phyloP scores from a whole-genome alignment of 2,888 invertebrate species.

The Eilema depressum region DNA sequence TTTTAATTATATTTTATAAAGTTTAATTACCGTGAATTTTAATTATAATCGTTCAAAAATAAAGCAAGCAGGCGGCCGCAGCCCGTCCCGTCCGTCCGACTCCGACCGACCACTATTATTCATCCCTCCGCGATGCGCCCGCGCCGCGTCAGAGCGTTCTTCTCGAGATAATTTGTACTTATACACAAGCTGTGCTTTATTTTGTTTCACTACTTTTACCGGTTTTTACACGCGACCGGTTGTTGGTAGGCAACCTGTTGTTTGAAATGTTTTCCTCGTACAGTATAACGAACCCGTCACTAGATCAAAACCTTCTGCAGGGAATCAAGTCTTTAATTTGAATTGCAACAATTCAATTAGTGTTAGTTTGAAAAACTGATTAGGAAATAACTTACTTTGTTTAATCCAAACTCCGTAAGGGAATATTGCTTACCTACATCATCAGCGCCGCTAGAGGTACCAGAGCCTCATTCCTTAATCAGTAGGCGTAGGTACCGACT shows the following conservation, averaged over 20 bases:
- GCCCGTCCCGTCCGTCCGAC: background rate
- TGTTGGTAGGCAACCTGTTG: background rate
- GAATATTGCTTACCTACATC: too few species aligned
- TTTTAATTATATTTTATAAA: background rate
- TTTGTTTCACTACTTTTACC: slow-evolving; percentile 13
- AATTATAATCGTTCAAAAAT: slow-evolving; percentile 10
- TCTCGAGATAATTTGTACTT: slow-evolving; percentile 15
- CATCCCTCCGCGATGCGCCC: slow-evolving; percentile 6
- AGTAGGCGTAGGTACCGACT: too few species aligned
- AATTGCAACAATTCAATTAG: background rate
- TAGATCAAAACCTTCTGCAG: background rate
- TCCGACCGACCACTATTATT: slow-evolving; percentile 10
- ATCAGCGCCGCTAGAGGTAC: too few species aligned
- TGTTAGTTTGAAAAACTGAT: background rate
- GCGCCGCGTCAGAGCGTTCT: background rate
- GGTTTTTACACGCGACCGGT: slow-evolving; percentile 15
- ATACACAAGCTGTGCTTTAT: background rate
- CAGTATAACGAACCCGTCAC: background rate
- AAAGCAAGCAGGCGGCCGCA: background rate
- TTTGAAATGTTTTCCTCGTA: slow-evolving; percentile 5
- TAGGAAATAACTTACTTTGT: background rate
- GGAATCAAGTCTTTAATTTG: background rate
- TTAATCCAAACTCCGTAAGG: too few species aligned
- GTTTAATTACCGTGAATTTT: background rate
- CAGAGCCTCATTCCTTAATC: too few species aligned